These are phyloP conservation scores for Eurois occulta DNA, from an alignment of 2,888 invertebrate genomes.

Conservation along the genomic window DNA sequence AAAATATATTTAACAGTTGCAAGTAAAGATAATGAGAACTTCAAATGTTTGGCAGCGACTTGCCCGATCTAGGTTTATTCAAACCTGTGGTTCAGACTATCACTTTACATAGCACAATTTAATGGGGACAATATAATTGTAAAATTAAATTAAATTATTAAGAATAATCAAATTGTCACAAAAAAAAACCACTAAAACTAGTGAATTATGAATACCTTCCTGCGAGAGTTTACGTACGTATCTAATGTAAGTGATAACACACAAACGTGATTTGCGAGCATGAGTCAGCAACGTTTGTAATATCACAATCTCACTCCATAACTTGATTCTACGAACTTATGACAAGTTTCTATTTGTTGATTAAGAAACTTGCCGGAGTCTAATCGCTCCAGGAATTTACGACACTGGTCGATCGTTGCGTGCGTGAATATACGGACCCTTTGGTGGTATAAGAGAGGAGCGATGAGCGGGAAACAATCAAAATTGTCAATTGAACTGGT, in stretches of 20 bases:
- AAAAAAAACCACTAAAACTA: too few relatives aligned
- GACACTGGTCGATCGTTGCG: slow-evolving; percentile 26
- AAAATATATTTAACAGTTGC: too few relatives aligned
- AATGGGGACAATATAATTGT: too few relatives aligned
- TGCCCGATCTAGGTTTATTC: too few relatives aligned
- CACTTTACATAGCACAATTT: too few relatives aligned
- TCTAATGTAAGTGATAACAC: neutral
- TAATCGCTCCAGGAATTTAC: slow-evolving; percentile 67
- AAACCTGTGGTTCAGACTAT: too few relatives aligned
- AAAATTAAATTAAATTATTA: too few relatives aligned
- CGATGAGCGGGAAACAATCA: neutral
- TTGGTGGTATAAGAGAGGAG: neutral
- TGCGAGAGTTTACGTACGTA: neutral
- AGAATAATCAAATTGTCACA: too few relatives aligned
- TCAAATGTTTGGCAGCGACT: too few relatives aligned
- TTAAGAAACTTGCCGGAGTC: slow-evolving; percentile 68
- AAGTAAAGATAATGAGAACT: too few relatives aligned
- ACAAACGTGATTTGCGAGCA: slow-evolving; percentile 10
- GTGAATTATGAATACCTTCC: too few relatives aligned
- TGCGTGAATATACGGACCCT: slow-evolving; percentile 39
- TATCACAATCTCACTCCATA: slow-evolving; percentile 37
- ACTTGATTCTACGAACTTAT: slow-evolving; percentile 54
- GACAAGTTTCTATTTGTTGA: slow-evolving; percentile 70
- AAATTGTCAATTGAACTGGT: neutral
- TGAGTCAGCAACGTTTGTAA: slow-evolving; percentile 15